Conservation (phyloP, 2,888 invertebrate species). For the Yponomeuta sedellus region DNA sequence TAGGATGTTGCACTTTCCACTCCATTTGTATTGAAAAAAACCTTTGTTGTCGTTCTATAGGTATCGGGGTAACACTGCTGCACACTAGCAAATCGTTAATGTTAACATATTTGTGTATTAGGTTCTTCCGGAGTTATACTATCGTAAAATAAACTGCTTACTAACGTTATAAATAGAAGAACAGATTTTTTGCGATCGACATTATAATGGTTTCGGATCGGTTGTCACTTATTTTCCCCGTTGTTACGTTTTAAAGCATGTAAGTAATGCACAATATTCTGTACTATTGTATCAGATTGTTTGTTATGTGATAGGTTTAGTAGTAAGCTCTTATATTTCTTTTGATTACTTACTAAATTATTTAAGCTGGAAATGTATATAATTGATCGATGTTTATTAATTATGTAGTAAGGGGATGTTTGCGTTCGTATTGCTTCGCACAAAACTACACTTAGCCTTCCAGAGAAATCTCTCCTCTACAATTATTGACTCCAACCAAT, state of each 20-base stretch:
- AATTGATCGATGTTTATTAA: background rate
- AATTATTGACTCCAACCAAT: background rate
- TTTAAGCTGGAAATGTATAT: background rate
- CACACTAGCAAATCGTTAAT: too few species aligned
- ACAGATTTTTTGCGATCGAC: too few species aligned
- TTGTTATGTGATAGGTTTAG: background rate
- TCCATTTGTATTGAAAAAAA: too few species aligned
- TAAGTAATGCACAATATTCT: background rate
- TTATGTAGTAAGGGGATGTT: background rate
- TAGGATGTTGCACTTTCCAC: too few species aligned
- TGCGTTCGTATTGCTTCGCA: background rate
- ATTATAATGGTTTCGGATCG: too few species aligned
- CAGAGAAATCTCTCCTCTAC: slow-evolving; percentile 11
- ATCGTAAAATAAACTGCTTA: too few species aligned
- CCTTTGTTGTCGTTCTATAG: too few species aligned
- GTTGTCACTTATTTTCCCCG: background rate
- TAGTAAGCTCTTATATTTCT: background rate
- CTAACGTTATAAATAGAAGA: too few species aligned
- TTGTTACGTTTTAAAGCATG: background rate
- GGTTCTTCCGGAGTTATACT: too few species aligned
- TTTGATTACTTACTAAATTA: slow-evolving; percentile 5
- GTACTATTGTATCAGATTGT: background rate
- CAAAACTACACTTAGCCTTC: background rate
- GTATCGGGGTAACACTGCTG: too few species aligned
- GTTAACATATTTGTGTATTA: too few species aligned